Percentiles rank a stretch among this genome's conserved stretches.
These are phyloP conservation scores for Hiodon alosoides DNA, from an alignment of 2,113 vertebrate genomes.

Conservation along the genomic window DNA sequence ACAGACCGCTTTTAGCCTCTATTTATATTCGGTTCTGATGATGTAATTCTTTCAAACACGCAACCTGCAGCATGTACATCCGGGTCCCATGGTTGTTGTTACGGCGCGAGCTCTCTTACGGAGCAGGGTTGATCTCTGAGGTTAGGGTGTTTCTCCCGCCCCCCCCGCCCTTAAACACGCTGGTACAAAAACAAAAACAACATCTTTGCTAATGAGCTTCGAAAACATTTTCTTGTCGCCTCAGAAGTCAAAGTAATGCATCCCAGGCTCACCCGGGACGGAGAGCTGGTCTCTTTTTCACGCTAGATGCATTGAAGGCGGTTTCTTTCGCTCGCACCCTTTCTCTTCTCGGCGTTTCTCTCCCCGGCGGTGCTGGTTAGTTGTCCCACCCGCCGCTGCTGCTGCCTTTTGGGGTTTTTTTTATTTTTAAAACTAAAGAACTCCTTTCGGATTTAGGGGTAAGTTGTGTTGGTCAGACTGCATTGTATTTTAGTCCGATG, in stretches of 20 bases:
- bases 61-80: conserved; percentile 35
- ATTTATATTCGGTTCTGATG: conserved; percentile 3
- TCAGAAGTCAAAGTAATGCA: conserved; percentile 18
- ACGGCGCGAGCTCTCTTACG: conserved; percentile 21
- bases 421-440: conserved; percentile 1
- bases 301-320: conserved; percentile 28
- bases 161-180: conserved; percentile 8
- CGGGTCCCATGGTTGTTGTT: conserved; percentile 25
- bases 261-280: conserved; percentile 15
- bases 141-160: conserved; percentile 13
- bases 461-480: conserved; percentile 7
- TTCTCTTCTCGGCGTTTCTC: conserved; percentile 22
- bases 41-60: conserved; percentile 28
- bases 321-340: conserved; percentile 11
- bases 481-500: neutral
- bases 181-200: neutral
- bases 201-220: conserved; percentile 5
- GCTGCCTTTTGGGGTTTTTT: neutral
- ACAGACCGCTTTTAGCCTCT: neutral
- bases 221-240: conserved; percentile 18
- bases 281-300: conserved; percentile 27
- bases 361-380: neutral
- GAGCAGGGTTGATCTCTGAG: conserved; percentile 15
- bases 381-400: conserved; percentile 13
- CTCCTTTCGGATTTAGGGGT: conserved; percentile 20